Conservation (phyloP, 2,113 vertebrate species). For the Xiphorhynchus elegans region DNA sequence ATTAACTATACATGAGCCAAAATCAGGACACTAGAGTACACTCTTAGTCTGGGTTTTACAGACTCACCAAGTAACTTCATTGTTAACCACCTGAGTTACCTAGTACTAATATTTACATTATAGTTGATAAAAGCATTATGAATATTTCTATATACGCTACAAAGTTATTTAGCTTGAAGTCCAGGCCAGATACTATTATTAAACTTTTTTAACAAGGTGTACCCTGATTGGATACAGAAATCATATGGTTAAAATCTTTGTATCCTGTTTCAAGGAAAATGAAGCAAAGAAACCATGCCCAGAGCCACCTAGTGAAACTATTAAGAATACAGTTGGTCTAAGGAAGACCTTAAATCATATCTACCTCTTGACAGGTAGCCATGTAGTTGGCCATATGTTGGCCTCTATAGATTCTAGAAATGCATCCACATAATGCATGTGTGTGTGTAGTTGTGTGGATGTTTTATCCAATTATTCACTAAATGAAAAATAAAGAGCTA, state of each 20-base stretch:
- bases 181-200: background rate
- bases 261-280: background rate
- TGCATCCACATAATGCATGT: background rate
- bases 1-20: background rate
- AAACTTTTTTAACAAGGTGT: background rate
- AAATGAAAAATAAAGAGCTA: background rate
- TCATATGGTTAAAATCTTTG: background rate
- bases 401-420: background rate
- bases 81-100: background rate
- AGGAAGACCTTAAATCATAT: background rate
- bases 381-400: too few species aligned
- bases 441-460: rapidly evolving
- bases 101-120: background rate
- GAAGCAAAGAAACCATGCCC: background rate
- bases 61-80: background rate
- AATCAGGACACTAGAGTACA: background rate
- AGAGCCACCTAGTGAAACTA: background rate
- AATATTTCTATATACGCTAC: background rate
- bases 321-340: background rate
- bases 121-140: background rate
- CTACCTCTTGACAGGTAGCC: background rate
- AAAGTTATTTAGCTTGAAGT: background rate
- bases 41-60: background rate
- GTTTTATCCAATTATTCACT: background rate
- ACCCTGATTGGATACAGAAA: rapidly evolving